Evolutionary conservation across 2,888 invertebrate genomes (phyloP).

Genomic region (Metalampra italica): DNA sequence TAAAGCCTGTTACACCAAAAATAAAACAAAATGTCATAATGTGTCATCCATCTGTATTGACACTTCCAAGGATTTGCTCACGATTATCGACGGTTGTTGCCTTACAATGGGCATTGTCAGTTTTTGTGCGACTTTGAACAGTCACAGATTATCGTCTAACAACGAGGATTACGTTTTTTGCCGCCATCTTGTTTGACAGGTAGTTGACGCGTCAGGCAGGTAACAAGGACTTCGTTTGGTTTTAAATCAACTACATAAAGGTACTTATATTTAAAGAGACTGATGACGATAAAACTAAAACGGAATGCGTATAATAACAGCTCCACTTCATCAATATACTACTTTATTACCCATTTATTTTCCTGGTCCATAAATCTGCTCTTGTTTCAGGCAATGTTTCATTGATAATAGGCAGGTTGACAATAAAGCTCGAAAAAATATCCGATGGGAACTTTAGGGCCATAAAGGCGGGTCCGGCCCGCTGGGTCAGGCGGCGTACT

Average conservation of each 20-base stretch:
- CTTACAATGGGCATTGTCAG: slow-evolving; percentile 32
- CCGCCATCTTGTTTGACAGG: background rate
- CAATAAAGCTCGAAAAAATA: too few species aligned
- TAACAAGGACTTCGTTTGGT: background rate
- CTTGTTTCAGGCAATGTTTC: too few species aligned
- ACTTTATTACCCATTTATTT: too few species aligned
- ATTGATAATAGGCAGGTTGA: too few species aligned
- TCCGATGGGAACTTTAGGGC: background rate
- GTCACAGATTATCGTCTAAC: slow-evolving; percentile 20
- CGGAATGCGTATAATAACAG: too few species aligned
- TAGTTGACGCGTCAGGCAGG: background rate
- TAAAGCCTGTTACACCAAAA: too few species aligned
- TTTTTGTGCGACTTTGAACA: slow-evolving; percentile 22
- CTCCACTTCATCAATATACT: too few species aligned
- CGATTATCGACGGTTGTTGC: slow-evolving; percentile 25
- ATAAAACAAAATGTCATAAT: background rate
- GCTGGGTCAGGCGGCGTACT: too few species aligned
- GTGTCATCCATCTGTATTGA: slow-evolving; percentile 33
- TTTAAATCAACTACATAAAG: background rate
- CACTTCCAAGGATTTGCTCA: slow-evolving; percentile 37
- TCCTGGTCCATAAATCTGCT: too few species aligned
- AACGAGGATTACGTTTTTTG: slow-evolving; percentile 4
- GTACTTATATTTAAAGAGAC: too few species aligned
- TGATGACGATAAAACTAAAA: too few species aligned
- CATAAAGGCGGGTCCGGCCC: background rate